phyloP scores from a whole-genome alignment of 2,888 invertebrate species.

The Drosophila eohydei region DNA sequence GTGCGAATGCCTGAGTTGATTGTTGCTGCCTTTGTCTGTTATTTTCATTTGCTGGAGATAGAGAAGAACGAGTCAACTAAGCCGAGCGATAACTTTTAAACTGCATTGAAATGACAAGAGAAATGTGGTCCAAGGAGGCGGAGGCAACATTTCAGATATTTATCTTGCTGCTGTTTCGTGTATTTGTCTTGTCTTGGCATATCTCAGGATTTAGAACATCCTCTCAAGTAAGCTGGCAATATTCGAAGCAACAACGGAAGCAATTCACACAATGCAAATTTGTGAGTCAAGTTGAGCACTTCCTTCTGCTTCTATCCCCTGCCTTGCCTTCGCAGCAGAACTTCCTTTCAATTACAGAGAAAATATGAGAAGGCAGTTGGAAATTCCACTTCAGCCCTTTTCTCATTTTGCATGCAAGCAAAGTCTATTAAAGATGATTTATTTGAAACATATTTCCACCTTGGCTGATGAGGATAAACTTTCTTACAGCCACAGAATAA shows the following conservation, averaged over 20 bases:
- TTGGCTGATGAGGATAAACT: slow-evolving; percentile 26
- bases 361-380: slow-evolving; percentile 32
- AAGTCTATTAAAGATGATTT: slow-evolving; percentile 51
- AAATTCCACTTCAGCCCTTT: slow-evolving; percentile 27
- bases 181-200: slow-evolving; percentile 22
- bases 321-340: slow-evolving; percentile 2
- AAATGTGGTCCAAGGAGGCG: slow-evolving; percentile 11
- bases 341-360: slow-evolving; percentile 30
- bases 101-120: slow-evolving; percentile 7
- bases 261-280: slow-evolving; percentile 70
- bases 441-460: slow-evolving; percentile 23
- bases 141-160: not conserved
- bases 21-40: slow-evolving; percentile 5
- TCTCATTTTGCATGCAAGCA: slow-evolving; percentile 16
- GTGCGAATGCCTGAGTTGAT: slow-evolving; percentile 15
- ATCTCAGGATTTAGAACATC: slow-evolving; percentile 31
- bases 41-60: slow-evolving; percentile 2
- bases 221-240: slow-evolving; percentile 14
- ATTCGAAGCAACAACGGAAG: slow-evolving; percentile 54
- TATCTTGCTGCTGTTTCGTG: slow-evolving; percentile 7
- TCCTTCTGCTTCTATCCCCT: slow-evolving; percentile 35
- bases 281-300: slow-evolving; percentile 49
- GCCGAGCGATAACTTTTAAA: not conserved
- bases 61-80: not conserved
- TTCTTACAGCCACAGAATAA: slow-evolving; percentile 19